phyloP scores from a whole-genome alignment of 2,888 invertebrate species.

The Lasioglossum figueresi region DNA sequence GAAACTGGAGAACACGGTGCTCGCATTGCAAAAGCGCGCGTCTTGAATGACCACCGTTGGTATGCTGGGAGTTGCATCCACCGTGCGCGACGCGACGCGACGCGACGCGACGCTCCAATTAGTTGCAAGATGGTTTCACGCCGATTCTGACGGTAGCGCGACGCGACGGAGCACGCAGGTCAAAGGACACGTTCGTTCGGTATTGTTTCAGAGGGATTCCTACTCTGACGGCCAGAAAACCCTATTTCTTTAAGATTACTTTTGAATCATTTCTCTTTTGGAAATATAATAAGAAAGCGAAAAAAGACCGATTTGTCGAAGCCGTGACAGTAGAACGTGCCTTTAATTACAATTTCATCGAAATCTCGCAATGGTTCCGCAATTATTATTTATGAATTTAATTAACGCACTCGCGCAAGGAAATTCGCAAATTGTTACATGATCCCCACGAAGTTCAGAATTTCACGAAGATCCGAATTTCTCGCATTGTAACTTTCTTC shows the following conservation, averaged over 20 bases:
- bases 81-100: slow-evolving; percentile 32
- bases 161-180: background rate
- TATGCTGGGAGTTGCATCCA: slow-evolving; percentile 53
- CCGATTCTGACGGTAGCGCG: background rate
- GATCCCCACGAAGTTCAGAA: background rate
- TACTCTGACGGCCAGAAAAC: background rate
- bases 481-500: background rate
- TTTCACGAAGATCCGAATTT: too few relatives aligned
- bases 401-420: too few relatives aligned
- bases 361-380: background rate
- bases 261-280: background rate
- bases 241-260: background rate
- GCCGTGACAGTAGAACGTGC: background rate
- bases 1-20: slow-evolving; percentile 33
- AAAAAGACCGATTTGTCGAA: background rate
- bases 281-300: background rate
- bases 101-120: background rate
- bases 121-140: background rate
- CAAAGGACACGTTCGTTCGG: background rate
- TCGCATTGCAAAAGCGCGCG: slow-evolving; percentile 59
- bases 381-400: background rate
- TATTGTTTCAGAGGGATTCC: background rate
- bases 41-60: slow-evolving; percentile 49
- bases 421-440: background rate
- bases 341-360: background rate